These are phyloP conservation scores for Amphiprion percula DNA, from an alignment of 2,113 vertebrate species.

Conservation along the genomic window DNA sequence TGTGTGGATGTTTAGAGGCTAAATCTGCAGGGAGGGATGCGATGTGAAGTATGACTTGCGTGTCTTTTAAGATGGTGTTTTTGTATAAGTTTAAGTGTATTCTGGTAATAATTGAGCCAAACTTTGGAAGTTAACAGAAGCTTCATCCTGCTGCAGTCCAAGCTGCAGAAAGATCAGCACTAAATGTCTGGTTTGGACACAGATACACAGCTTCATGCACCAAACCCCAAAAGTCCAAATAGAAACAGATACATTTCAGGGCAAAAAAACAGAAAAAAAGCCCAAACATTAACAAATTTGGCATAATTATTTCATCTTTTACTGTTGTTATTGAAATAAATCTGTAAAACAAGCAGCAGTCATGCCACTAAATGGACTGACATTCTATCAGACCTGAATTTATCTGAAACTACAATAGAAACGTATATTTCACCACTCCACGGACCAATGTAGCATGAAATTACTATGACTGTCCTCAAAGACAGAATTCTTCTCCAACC, in stretches of 20 bases:
- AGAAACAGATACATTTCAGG: not conserved
- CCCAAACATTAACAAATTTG: too few relatives aligned
- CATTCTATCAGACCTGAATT: slow-evolving; percentile 34
- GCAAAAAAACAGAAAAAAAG: too few relatives aligned
- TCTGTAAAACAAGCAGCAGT: not conserved
- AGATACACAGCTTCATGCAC: not conserved
- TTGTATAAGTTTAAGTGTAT: too few relatives aligned
- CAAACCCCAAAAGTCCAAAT: not conserved
- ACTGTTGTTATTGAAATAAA: not conserved
- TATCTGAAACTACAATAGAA: slow-evolving; percentile 35
- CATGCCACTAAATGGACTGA: not conserved
- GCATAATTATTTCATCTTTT: too few relatives aligned
- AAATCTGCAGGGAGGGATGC: not conserved
- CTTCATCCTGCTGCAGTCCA: not conserved
- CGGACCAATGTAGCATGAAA: slow-evolving; percentile 67
- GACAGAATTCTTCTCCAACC: not conserved
- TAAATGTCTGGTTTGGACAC: slow-evolving; percentile 20
- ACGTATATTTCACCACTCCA: slow-evolving; percentile 28
- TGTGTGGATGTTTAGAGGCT: not conserved
- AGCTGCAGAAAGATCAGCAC: slow-evolving; percentile 11
- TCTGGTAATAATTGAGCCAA: slow-evolving; percentile 4
- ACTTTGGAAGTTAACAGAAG: slow-evolving; percentile 45
- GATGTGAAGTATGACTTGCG: slow-evolving; percentile 10
- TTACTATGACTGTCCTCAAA: slow-evolving; percentile 42
- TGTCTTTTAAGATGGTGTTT: not conserved